A percentile compares a stretch with the other conserved stretches of the same genome.
Conservation (phyloP, 2,797 vertebrate species). For the Schizopygopsis malacanthus region DNA sequence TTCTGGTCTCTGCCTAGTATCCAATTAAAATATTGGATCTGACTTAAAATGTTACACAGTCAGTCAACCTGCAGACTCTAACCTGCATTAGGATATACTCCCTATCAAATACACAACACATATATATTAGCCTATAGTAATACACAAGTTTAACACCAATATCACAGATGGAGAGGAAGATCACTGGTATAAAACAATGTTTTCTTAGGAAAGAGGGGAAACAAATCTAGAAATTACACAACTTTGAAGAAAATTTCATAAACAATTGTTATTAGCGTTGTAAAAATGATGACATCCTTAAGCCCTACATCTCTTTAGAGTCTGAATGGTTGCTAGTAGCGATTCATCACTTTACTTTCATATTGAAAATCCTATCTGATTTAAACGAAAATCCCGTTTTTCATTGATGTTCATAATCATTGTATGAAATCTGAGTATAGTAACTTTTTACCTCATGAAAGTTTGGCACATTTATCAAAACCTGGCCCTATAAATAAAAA, state of each 20-base stretch:
- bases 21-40: constrained; percentile 34
- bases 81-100: constrained; percentile 41
- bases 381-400: constrained; percentile 49
- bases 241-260: constrained; percentile 34
- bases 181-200: constrained; percentile 51
- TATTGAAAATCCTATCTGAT: constrained; percentile 24
- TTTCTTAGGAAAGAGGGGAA: constrained; percentile 30
- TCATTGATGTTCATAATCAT: constrained; percentile 15
- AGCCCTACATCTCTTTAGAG: constrained; percentile 51
- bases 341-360: constrained; percentile 22
- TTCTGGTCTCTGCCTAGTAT: constrained; percentile 12
- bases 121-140: constrained; percentile 60
- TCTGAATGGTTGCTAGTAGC: constrained; percentile 31
- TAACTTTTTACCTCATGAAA: constrained; percentile 41
- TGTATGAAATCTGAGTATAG: constrained; percentile 25
- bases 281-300: constrained; percentile 57
- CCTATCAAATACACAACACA: constrained; percentile 65
- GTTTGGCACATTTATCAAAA: constrained; percentile 66
- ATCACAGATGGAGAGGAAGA: constrained; percentile 60
- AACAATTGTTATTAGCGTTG: constrained; percentile 28
- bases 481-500: neutral
- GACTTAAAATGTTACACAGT: constrained; percentile 25
- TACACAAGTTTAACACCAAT: constrained; percentile 61
- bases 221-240: constrained; percentile 33
- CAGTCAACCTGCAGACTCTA: constrained; percentile 37